A percentile compares a stretch with the other conserved stretches of the same genome.
Evolutionary conservation across 2,113 vertebrate genomes (phyloP).

Genomic region (Brienomyrus longianalis): DNA sequence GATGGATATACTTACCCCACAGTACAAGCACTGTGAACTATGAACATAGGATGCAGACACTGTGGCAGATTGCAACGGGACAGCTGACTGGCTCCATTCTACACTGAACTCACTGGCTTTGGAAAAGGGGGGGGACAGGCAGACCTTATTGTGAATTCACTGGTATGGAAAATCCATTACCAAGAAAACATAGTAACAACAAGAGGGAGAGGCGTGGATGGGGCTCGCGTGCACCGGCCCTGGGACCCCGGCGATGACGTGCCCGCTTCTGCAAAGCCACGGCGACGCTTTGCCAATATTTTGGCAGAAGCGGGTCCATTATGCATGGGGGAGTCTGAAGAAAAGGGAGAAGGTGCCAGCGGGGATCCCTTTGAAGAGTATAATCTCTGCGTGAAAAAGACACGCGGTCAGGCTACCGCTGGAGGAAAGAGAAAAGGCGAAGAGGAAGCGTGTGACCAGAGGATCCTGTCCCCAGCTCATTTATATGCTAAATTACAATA

Average conservation of each 20-base stretch:
- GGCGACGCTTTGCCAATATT: background rate
- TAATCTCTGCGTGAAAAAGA: conserved; percentile 19
- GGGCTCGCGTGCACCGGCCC: background rate
- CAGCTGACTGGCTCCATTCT: background rate
- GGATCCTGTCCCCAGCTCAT: background rate
- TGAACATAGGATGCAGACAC: background rate
- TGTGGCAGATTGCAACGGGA: background rate
- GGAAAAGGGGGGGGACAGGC: background rate
- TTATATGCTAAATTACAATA: conserved; percentile 1
- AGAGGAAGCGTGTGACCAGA: background rate
- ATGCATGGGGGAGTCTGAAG: conserved; percentile 16
- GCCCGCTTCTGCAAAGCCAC: background rate
- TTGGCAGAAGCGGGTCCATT: conserved; percentile 18
- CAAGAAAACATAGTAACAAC: background rate
- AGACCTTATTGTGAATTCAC: background rate
- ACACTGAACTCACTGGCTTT: background rate
- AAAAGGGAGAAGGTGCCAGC: conserved; percentile 17
- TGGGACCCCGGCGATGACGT: background rate
- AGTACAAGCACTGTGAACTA: background rate
- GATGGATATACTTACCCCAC: background rate
- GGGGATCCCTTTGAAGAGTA: conserved; percentile 25
- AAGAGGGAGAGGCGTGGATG: background rate
- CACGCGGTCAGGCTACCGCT: background rate
- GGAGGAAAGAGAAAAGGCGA: background rate
- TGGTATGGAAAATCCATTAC: background rate